A percentile compares a stretch with the other conserved stretches of the same genome.
These are phyloP conservation scores for Ciconia nigra DNA, from an alignment of 2,797 vertebrate genomes.

Conservation along the genomic window DNA sequence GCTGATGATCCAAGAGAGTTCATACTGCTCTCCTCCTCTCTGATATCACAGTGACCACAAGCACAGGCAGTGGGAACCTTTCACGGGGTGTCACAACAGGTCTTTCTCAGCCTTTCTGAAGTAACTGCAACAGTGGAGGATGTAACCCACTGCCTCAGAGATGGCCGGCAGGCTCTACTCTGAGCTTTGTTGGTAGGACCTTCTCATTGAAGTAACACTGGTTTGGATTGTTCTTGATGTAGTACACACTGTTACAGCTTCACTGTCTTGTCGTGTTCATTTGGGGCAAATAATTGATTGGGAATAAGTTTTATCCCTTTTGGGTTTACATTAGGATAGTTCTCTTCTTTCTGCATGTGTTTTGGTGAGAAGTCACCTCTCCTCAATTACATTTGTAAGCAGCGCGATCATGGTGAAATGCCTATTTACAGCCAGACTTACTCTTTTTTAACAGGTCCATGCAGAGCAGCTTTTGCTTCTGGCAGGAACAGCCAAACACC, in stretches of 20 bases:
- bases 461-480: conserved; percentile 73
- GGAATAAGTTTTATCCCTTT: background rate
- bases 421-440: conserved; percentile 67
- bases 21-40: background rate
- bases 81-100: background rate
- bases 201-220: background rate
- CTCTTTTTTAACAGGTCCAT: conserved; percentile 73
- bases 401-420: background rate
- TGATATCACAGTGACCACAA: background rate
- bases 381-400: background rate
- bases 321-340: background rate
- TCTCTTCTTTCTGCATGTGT: background rate
- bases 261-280: fast-evolving
- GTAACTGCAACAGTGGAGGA: no score
- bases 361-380: background rate
- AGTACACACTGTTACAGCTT: background rate
- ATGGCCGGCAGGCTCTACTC: background rate
- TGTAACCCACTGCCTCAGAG: background rate
- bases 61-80: background rate
- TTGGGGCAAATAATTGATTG: background rate
- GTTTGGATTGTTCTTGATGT: background rate
- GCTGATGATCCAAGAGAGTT: background rate
- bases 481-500: conserved; percentile 60
- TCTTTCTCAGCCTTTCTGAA: background rate
- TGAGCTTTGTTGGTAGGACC: background rate